A percentile compares a stretch with the other conserved stretches of the same genome.
Evolutionary conservation across 2,797 vertebrate species (phyloP).

Genomic region (Mus minutoides): DNA sequence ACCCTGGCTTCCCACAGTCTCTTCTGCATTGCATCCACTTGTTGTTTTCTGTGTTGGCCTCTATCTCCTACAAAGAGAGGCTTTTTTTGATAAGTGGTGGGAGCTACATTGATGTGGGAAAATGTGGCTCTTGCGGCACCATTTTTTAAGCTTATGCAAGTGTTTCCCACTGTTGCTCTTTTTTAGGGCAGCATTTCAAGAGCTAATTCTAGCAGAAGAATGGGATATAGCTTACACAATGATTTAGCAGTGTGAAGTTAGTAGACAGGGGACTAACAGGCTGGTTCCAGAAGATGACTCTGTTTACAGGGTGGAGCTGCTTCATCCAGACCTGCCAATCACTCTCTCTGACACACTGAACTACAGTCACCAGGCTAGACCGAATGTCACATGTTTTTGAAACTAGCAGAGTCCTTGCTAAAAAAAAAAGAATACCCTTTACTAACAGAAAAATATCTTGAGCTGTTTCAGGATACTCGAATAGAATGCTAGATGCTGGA

Average conservation of each 20-base stretch:
- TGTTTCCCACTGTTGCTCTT: neutral
- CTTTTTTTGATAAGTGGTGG: neutral
- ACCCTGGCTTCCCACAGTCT: neutral
- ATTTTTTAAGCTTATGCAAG: neutral
- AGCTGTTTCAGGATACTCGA: neutral
- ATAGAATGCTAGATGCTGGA: neutral
- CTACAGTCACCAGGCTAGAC: neutral
- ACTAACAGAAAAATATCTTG: neutral
- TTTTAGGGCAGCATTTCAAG: neutral
- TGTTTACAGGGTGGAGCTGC: neutral
- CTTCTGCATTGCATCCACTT: neutral
- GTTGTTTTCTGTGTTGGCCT: neutral
- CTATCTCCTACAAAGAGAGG: neutral
- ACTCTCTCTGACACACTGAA: neutral
- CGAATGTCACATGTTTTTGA: slow-evolving; percentile 3
- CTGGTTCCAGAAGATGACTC: neutral
- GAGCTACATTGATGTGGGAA: neutral
- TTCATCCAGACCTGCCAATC: neutral
- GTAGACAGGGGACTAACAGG: too few relatives aligned
- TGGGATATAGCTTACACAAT: neutral
- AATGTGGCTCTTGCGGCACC: neutral
- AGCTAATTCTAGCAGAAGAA: neutral
- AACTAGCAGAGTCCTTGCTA: neutral
- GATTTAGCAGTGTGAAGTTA: neutral
- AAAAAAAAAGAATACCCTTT: neutral